Percentiles rank a stretch among this genome's conserved stretches.
Conservation (phyloP, 1,140 invertebrate genomes). For the Megalopta genalis region DNA sequence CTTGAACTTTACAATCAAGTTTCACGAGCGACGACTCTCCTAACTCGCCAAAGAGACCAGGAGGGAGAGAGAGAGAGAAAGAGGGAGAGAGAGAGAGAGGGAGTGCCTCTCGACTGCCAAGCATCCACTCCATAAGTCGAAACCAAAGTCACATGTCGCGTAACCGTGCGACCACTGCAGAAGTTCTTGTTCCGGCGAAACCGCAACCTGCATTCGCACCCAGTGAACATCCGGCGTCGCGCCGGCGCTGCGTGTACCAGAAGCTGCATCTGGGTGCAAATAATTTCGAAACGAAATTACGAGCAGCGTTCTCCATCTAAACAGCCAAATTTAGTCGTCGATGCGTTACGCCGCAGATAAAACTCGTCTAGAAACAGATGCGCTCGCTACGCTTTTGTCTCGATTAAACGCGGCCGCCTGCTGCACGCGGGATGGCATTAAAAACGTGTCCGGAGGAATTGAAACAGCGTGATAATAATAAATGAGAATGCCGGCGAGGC, state of each 20-base stretch:
- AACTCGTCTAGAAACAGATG: not conserved
- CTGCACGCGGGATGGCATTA: not conserved
- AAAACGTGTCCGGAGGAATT: not conserved
- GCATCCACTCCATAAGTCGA: slow-evolving; percentile 37
- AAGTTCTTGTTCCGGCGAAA: slow-evolving; percentile 30
- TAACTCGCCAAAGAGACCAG: not conserved
- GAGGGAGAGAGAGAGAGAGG: too few relatives aligned
- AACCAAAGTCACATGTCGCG: slow-evolving; percentile 34
- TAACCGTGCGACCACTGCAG: not conserved
- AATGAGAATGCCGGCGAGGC: not conserved
- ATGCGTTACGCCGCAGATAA: not conserved
- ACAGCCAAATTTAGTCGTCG: slow-evolving; percentile 11
- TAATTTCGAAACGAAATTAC: slow-evolving; percentile 39
- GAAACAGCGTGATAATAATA: not conserved
- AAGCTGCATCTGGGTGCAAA: slow-evolving; percentile 10
- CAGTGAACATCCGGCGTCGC: not conserved
- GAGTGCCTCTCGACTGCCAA: slow-evolving; percentile 27
- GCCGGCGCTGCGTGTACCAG: not conserved
- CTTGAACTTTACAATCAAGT: slow-evolving; percentile 15
- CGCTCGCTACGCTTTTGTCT: not conserved
- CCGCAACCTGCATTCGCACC: slow-evolving; percentile 37
- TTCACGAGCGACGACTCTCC: slow-evolving; percentile 10
- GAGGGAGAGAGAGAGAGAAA: not conserved
- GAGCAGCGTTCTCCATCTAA: not conserved
- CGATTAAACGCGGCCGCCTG: not conserved